These are phyloP conservation scores for Spodoptera litura DNA, from an alignment of 1,140 invertebrate species.

Conservation along the genomic window DNA sequence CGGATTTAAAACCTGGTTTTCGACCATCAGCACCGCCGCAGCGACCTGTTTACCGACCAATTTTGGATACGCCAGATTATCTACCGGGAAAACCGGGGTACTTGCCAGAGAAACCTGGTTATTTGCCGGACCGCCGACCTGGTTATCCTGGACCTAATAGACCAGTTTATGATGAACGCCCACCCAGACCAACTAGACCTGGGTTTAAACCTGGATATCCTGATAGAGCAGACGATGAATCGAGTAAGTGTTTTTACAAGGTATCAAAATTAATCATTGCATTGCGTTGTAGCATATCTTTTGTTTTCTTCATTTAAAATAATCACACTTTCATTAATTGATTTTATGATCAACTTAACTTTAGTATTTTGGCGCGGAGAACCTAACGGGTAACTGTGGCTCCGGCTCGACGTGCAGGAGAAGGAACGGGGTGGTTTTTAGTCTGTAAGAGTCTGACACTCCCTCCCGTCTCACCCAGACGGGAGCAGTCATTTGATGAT, in stretches of 20 bases:
- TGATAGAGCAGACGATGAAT: conserved; percentile 58
- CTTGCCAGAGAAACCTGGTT: conserved; percentile 50
- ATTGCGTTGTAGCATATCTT: too few relatives aligned
- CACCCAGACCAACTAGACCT: conserved; percentile 54
- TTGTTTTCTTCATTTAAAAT: too few relatives aligned
- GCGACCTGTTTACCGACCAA: conserved; percentile 48
- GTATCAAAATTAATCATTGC: background rate
- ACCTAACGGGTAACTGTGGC: too few relatives aligned
- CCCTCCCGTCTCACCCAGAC: too few relatives aligned
- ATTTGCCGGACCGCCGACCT: conserved; percentile 49
- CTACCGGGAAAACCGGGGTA: conserved; percentile 23
- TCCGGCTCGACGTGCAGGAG: too few relatives aligned
- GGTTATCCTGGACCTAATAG: conserved; percentile 34
- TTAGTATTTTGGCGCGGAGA: too few relatives aligned
- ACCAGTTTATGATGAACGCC: conserved; percentile 38
- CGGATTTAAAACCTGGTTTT: conserved; percentile 50
- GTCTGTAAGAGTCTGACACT: too few relatives aligned
- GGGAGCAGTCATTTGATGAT: too few relatives aligned
- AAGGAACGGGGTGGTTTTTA: too few relatives aligned
- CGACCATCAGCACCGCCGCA: conserved; percentile 37
- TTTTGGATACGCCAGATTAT: conserved; percentile 47
- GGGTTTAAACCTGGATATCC: conserved; percentile 40
- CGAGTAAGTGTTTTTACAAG: conserved; percentile 59
- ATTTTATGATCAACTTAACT: too few relatives aligned
- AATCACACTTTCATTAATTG: too few relatives aligned